phyloP scores from a whole-genome alignment of 2,113 vertebrate genomes.

The Saimiri boliviensis region DNA sequence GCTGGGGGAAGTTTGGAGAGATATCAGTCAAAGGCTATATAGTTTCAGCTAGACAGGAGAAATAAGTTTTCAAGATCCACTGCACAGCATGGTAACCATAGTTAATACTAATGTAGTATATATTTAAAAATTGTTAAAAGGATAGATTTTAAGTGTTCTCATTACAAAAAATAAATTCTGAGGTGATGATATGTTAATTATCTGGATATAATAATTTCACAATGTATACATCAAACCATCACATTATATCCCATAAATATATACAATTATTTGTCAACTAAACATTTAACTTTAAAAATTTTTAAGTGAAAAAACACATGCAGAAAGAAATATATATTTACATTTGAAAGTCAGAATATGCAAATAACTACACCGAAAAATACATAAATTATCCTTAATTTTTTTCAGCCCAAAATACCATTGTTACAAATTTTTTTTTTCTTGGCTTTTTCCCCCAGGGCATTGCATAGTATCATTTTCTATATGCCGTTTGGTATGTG shows the following conservation, averaged over 20 bases:
- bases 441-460: background rate
- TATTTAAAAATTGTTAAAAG: background rate
- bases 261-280: background rate
- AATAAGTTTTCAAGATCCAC: background rate
- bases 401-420: background rate
- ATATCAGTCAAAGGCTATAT: background rate
- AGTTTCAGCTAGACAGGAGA: background rate
- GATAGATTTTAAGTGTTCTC: background rate
- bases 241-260: background rate
- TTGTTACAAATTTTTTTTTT: background rate
- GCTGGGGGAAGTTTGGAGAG: background rate
- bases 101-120: background rate
- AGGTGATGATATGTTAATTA: background rate
- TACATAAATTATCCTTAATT: background rate
- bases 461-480: background rate
- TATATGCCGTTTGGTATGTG: background rate
- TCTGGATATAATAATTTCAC: background rate
- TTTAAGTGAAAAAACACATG: no score
- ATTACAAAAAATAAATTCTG: background rate
- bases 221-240: background rate
- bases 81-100: background rate
- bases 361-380: background rate
- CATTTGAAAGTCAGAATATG: slow-evolving; percentile 39
- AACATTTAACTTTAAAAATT: background rate
- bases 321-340: background rate